Base-by-base conservation (phyloP, 2,113 vertebrate species). In the Myotis brandtii region DNA sequence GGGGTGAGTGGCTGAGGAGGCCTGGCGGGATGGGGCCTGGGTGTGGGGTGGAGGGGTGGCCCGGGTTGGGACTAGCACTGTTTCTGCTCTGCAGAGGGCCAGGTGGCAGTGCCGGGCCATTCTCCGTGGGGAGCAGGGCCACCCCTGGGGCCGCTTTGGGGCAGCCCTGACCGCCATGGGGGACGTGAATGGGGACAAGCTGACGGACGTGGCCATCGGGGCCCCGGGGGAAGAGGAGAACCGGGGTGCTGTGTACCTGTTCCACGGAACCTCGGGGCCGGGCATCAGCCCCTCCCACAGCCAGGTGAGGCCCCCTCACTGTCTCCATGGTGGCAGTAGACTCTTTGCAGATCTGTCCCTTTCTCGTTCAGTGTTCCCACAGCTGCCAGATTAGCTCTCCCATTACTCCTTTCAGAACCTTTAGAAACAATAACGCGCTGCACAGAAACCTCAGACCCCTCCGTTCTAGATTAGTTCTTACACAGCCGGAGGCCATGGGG, bases 171-270 rank as follows among this genome's bases (percentile, higher is more conserved):
- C 98, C 0, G 88, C 89, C 9, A 80, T 99, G 25, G 97, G 98
- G 27, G 99, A 99, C 77, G 91, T 99, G 69, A 99, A 99, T 32
- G 99, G 99, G 89, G 99, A 99, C 84, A 80, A 83, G 9, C 95
- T 99, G 85, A 80, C 46, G 1, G 99, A 99, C 0, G 96, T 99
- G 89, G 99, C 99, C 6, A 98, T 99, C 0, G 99, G 99, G 27
- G 99, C 99, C 8, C 99, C 99, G 0, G 98, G 99, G 13, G 99
- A 99, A 94, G 95, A 99, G 13, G 97, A 98, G 3, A 98, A 98
- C 25, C 89, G 5, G 0, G 99, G 99, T 10, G 98, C 97, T 0
- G 92, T 99, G 69, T 99, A 99, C 95, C 93, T 99, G 30, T 99
- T 98, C 95, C 98, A 98, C 0, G 99, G 99, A 9, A 11, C 10